Evolutionary conservation across 2,113 vertebrate genomes (phyloP), one percentile per base, ranked within the genome.

Genomic region (Trematomus loennbergii): DNA sequence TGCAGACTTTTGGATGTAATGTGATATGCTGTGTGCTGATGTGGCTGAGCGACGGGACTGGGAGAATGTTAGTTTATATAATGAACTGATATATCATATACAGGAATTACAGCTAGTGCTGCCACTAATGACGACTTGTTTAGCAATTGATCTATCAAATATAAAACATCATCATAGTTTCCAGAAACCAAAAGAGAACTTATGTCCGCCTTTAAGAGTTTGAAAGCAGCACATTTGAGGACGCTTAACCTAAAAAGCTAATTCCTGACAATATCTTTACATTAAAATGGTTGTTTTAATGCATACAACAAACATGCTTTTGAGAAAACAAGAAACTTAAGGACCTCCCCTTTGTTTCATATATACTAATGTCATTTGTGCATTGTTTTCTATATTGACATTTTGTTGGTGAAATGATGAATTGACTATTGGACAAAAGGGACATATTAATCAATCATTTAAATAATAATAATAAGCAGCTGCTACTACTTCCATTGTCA

Each of bases 1-100:
- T 62, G 58, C 68, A 61, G 76, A 78, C 72, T 54, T 68, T 40
- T 75, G 82, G 79, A 63, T 16, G 76, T 63, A 74, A 71, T n/a
- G 33, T 40, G 81, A 88, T 72, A 25, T 16, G 17, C 46, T 53
- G 33, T 25, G 74, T 73, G 75, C 67, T 64, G 71, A 73, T 88
- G 88, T 83, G 85, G 75, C 58, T 4, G 52, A 25, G 72, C 57
- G n/a, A 9, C 16, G 67, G 25, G 68, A 77, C 67, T 9, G 66
- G 36, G 52, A 52, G 49, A 62, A 50, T 69, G 74, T 46, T 49
- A 4, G 65, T 16, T 20, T 50, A n/a, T 22, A 45, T 5, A 12
- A 69, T 49, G 1, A 61, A 61, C 59, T 12, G 9, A 68, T 67
- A 63, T 67, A 59, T 40, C 15, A 20, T 22, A 46, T 1, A 15